Evolutionary conservation across 2,797 vertebrate genomes (phyloP), one percentile per base, ranked within the genome.

Genomic region (Acipenser oxyrinchus): DNA sequence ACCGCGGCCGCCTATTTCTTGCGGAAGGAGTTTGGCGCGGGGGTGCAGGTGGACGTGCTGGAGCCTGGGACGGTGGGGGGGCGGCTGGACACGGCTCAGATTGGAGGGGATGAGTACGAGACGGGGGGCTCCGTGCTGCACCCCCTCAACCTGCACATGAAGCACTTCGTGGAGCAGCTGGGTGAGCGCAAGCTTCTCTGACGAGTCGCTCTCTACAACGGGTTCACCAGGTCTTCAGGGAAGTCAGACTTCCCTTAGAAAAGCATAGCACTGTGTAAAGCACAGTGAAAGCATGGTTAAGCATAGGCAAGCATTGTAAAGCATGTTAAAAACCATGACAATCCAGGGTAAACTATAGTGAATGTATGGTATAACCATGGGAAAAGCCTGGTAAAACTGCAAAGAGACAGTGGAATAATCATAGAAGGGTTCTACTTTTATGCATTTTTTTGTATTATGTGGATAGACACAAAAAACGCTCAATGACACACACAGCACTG

Each of bases 141-240:
- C 74, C 93, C 95, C n/a, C 83, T 97, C 23, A 97, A 98, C 79
- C 84, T 98, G 12, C 94, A 98, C 78, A 95, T 96, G 95, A 98
- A 98, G 77, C 87, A 93, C 48, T 96, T 97, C 69, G 81, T 94
- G 71, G 93, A 95, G 66, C 91, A 80, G 70, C 71, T 97, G 70
- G 94, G 95, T 96, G 81, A 75, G 75, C 66, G 15, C 57, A 62
- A 71, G 58, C 61, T 37, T 64, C 10, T 64, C 66, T 7, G 10
- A 52, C 64, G 18, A 11, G 1, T 10, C 37, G 60, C 15, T 70
- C 13, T 64, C 72, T 70, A 72, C 64, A 13, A 37, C 0, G 23
- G 37, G 12, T 49, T 62, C 9, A 2, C n/a, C 2, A 3, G n/a
- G n/a, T 55, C n/a, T 55, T n/a, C n/a, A n/a, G n/a, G 53, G 8